Base-by-base conservation (phyloP, 2,888 invertebrate genomes). In the Meteorus cinctellus region DNA sequence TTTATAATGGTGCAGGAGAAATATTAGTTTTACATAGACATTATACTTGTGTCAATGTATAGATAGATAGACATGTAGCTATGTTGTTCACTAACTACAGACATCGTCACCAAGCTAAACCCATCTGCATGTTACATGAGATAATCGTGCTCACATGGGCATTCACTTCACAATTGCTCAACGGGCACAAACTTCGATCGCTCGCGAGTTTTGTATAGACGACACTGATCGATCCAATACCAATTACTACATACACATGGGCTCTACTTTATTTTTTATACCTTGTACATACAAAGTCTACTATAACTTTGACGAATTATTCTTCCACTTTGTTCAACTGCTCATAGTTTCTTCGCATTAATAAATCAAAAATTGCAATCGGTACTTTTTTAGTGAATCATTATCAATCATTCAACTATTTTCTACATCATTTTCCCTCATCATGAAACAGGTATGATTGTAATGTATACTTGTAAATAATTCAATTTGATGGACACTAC, bases 161-260 rank as follows among this genome's bases (percentile, higher is more conserved):
- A 29, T 71, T 71, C 45, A 45, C 41, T 68, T 67, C 48, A 72
- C 72, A 62, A 72, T 76, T 76, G 76, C 41, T 72, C 67, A 76
- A 51, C 29, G 48, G 63, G 66, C 55, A 60, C 6, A 68, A 67
- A 48, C 68, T 72, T 76, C 76, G 76, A 76, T 76, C 72, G 67
- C 24, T 66, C 19, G 14, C 62, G 5, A 45, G 48, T 48, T 48
- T 48, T n/a, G 48, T 48, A 48, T n/a, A 31, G 60, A 31, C 41
- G 41, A 60, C 34, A 29, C 60, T 63, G 16, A 72, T 72, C 51
- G 72, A 72, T 72, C 63, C 29, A 63, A 62, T 63, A n/a, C 19
- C 63, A 45, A 72, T 72, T 72, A 72, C 41, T 72, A 19, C 55
- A n/a, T 48, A 19, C n/a, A 51, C 24, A 12, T 29, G 48, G 29